Base-by-base conservation (phyloP, 2,797 vertebrate species). In the Mus minutoides region DNA sequence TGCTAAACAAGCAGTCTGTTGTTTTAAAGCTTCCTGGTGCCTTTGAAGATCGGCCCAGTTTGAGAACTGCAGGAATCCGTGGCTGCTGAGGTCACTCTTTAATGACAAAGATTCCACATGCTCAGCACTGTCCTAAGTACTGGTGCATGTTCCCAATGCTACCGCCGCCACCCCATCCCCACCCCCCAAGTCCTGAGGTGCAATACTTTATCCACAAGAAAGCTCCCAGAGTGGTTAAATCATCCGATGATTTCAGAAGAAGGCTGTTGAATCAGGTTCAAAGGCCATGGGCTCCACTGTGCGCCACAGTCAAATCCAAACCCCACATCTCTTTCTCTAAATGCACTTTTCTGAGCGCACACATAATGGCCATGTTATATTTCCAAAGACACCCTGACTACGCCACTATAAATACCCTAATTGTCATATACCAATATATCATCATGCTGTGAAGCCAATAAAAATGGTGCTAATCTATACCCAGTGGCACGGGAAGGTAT, bases 401-500 rank as follows among this genome's bases (percentile, higher is more conserved):
- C 85, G 58, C 77, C 69, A 79, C 82, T 71, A 94, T 58, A 89
- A 92, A 93, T 83, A 88, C 46, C 37, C 26, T 92, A 87, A 95
- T 34, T 96, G 58, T 40, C 85, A 79, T 49, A 73, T 46, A 78
- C 92, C 91, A 52, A 80, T 96, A 91, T 76, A 93, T 76, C 10
- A 85, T 77, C 86, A 92, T 62, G 80, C 56, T 3, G 56, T 80
- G 80, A 89, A 84, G 60, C 64, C 86, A 87, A 92, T 94, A 87
- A 90, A 94, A 75, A 73, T 43, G 71, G 91, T 29, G 29, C 29
- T 46, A 16, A 52, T 88, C 79, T 85, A 34, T 93, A 96, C 85
- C 94, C 94, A 90, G 40, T 78, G 88, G 91, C 80, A 93, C 8
- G 77, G 54, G 73, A 88, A 96, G 96, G 91, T 80, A 73, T 31